Conservation (phyloP, 2,113 vertebrate species). For the Beaufortia kweichowensis region DNA sequence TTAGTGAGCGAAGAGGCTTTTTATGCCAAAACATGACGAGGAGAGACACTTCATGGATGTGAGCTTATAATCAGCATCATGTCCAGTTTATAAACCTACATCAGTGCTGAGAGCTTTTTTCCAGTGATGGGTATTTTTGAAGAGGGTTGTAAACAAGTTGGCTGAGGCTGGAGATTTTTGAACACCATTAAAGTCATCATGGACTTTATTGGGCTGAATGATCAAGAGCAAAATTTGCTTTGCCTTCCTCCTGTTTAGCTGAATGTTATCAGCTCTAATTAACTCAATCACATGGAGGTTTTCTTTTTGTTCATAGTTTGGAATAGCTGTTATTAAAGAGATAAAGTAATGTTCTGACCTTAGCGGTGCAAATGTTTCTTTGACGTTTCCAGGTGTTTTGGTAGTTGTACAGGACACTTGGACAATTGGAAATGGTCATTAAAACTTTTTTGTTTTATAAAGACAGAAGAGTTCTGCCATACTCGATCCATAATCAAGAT, state of each 20-base stretch:
- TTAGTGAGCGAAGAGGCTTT: background rate
- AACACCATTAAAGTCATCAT: constrained; percentile 53
- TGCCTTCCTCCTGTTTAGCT: constrained; percentile 18
- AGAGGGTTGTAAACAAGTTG: constrained; percentile 30
- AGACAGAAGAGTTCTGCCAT: background rate
- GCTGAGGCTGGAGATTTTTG: constrained; percentile 39
- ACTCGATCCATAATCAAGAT: too few relatives aligned
- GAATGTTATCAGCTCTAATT: background rate
- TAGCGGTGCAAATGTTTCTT: background rate
- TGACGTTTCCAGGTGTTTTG: too few relatives aligned
- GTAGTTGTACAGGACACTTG: too few relatives aligned
- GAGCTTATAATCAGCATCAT: constrained; percentile 25
- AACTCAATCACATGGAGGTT: constrained; percentile 3
- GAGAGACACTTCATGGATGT: background rate
- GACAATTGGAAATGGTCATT: too few relatives aligned
- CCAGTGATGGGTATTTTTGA: constrained; percentile 16
- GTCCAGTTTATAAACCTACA: constrained; percentile 13
- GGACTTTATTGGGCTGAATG: constrained; percentile 50
- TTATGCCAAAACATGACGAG: constrained; percentile 1
- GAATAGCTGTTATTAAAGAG: constrained; percentile 31
- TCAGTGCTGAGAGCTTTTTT: constrained; percentile 1
- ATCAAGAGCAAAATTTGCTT: constrained; percentile 24
- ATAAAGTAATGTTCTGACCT: constrained; percentile 13
- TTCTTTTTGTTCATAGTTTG: constrained; percentile 30
- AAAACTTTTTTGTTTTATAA: too few relatives aligned